These are phyloP conservation scores for Mus caroli DNA, from an alignment of 2,797 vertebrate species.

Conservation along the genomic window DNA sequence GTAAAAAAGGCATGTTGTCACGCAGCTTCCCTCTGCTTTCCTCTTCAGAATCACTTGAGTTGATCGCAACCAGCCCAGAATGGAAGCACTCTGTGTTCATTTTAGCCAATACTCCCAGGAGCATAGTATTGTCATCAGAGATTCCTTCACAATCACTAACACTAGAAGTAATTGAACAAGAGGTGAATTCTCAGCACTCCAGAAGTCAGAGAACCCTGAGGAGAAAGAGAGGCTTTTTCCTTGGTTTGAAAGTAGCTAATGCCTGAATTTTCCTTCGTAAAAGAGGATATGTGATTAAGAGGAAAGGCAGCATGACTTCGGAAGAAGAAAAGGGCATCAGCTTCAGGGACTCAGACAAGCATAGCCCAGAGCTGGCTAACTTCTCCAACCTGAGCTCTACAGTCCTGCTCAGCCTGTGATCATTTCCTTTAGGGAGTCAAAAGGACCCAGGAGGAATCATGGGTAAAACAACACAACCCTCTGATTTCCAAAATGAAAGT, in stretches of 20 bases:
- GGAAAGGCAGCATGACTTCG: not conserved
- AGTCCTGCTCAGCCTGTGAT: not conserved
- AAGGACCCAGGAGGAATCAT: not conserved
- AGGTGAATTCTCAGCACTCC: slow-evolving; percentile 49
- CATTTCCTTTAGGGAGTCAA: not conserved
- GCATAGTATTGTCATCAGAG: slow-evolving; percentile 42
- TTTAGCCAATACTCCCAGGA: not conserved
- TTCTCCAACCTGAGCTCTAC: not conserved
- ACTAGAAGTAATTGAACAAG: not conserved
- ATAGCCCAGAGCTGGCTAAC: not conserved
- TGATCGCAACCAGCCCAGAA: slow-evolving; percentile 36
- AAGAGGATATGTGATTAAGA: slow-evolving; percentile 12
- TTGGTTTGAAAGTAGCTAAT: slow-evolving; percentile 62
- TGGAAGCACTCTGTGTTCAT: not conserved
- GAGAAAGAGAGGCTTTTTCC: slow-evolving; percentile 28
- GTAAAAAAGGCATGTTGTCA: slow-evolving; percentile 25
- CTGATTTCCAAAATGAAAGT: slow-evolving; percentile 7
- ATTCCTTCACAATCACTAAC: slow-evolving; percentile 59
- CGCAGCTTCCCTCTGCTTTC: not conserved
- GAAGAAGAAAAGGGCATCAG: fast-evolving
- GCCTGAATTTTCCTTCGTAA: slow-evolving; percentile 17
- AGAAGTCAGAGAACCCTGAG: slow-evolving; percentile 63
- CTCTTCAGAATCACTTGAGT: slow-evolving; percentile 74
- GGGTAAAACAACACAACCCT: not conserved
- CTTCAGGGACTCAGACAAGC: not conserved